Base-by-base conservation (phyloP, 2,888 invertebrate genomes). In the Mesodorylaimus sp. region DNA sequence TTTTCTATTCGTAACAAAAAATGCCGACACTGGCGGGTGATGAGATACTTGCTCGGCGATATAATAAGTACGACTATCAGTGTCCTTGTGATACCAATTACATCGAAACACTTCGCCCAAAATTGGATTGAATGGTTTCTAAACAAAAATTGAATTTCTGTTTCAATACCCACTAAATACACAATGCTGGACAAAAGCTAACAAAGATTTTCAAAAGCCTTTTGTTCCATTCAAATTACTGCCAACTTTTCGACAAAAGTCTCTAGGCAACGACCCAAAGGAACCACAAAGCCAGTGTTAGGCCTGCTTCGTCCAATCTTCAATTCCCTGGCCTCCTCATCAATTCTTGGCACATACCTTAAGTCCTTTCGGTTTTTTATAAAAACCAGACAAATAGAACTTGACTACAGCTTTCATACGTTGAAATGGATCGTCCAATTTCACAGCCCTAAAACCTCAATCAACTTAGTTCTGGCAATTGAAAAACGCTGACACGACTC, bases 71-170 rank as follows among this genome's bases (percentile, higher is more conserved):
- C 83, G 78, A 21, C 81, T 81, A 46, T 81, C 80, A 48, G 79
- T 77, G 44, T 63, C 59, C 0, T 75, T 73, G 69, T 89, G 85
- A 55, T 77, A 74, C 89, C 89, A 91, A 66, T 79, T 85, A 62
- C 89, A 89, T 1, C 89, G 75, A 70, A 86, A 89, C 1, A 79
- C 80, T 71, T 89, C 89, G 0, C 89, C 89, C 45, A 91, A 74
- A 48, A 89, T 83, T 0, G 89, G 89, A 73, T 91, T 91, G 66
- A 89, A 91, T 0, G 89, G 89, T 66, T 91, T 91, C 69, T 89
- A 26, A 25, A 48, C 50, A 7, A 50, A 19, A 25, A 7, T 19
- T 24, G 48, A 48, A 19, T 46, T 10, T 21, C 45, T 7, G 21
- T 10, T 13, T 19, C 42, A n/a, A 19, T 13, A 42, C n/a, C 16